phyloP scores from a whole-genome alignment of 2,113 vertebrate genomes.

The Hoplias malabaricus region DNA sequence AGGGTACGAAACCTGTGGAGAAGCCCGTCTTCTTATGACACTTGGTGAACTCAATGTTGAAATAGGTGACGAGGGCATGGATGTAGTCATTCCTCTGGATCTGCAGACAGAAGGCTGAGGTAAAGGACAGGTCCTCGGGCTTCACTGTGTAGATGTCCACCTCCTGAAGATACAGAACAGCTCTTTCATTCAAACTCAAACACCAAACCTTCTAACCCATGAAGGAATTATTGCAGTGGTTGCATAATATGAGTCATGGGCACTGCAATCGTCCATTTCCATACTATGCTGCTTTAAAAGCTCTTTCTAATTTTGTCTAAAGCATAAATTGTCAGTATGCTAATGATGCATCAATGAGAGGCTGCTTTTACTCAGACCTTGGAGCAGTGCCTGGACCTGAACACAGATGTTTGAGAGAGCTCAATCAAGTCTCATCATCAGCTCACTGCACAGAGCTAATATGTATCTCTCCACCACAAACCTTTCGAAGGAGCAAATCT shows the following conservation, averaged over 20 bases:
- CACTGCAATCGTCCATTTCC: not conserved
- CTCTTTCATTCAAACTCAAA: not conserved
- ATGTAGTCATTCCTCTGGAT: conserved; percentile 95
- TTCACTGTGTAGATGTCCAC: conserved; percentile 97
- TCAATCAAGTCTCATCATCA: not conserved
- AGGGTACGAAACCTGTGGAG: conserved; percentile 83
- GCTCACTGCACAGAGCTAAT: not conserved
- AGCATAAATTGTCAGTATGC: not conserved
- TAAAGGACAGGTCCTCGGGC: conserved; percentile 88
- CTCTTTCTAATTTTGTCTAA: not conserved
- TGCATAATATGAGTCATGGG: not conserved
- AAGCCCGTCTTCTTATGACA: conserved; percentile 98
- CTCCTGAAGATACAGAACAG: conserved; percentile 75
- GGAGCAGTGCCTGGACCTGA: not conserved
- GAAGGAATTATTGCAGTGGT: not conserved
- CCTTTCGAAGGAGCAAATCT: not conserved
- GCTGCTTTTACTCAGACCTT: not conserved
- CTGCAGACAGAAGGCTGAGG: conserved; percentile 93
- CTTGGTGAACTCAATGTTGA: conserved; percentile 98
- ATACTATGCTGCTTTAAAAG: not conserved
- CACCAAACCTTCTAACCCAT: not conserved
- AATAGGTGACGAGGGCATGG: conserved; percentile 95
- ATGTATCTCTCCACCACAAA: not conserved
- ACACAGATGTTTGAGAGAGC: not conserved
- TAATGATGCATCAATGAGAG: not conserved